phyloP scores from a whole-genome alignment of 2,888 invertebrate genomes.

The Congeria kusceri region DNA sequence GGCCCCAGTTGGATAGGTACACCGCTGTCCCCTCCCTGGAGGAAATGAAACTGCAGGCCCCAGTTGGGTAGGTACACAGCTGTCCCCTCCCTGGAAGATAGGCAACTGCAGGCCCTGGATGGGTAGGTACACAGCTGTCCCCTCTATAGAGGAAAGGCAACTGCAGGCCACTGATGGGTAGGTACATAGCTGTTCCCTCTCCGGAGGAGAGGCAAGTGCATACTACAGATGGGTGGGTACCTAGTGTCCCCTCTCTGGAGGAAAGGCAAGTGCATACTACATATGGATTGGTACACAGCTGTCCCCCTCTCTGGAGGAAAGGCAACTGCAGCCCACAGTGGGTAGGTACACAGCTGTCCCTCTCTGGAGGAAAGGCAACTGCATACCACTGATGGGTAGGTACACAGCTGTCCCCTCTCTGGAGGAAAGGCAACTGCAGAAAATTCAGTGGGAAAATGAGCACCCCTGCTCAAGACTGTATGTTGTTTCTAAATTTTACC shows the following conservation, averaged over 20 bases:
- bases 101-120: too few relatives aligned
- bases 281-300: too few relatives aligned
- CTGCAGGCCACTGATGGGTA: too few relatives aligned
- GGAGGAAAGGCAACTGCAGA: constrained; percentile 75
- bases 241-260: too few relatives aligned
- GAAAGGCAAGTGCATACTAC: too few relatives aligned
- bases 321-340: too few relatives aligned
- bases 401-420: constrained; percentile 68
- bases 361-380: neutral
- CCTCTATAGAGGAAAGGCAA: too few relatives aligned
- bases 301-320: too few relatives aligned
- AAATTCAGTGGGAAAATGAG: constrained; percentile 78
- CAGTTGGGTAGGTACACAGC: constrained; percentile 75
- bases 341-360: neutral
- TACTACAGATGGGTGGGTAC: constrained; percentile 78
- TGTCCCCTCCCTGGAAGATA: too few relatives aligned
- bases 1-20: constrained; percentile 74
- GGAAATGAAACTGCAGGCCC: constrained; percentile 72
- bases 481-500: too few relatives aligned
- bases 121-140: constrained; percentile 27
- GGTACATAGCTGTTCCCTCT: constrained; percentile 36
- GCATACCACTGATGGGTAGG: constrained; percentile 69
- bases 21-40: constrained; percentile 67
- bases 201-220: constrained; percentile 76
- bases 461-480: constrained; percentile 70